Percentiles rank a stretch among this genome's conserved stretches.
Evolutionary conservation across 2,888 invertebrate genomes (phyloP).

Genomic region (Cepaea hortensis): DNA sequence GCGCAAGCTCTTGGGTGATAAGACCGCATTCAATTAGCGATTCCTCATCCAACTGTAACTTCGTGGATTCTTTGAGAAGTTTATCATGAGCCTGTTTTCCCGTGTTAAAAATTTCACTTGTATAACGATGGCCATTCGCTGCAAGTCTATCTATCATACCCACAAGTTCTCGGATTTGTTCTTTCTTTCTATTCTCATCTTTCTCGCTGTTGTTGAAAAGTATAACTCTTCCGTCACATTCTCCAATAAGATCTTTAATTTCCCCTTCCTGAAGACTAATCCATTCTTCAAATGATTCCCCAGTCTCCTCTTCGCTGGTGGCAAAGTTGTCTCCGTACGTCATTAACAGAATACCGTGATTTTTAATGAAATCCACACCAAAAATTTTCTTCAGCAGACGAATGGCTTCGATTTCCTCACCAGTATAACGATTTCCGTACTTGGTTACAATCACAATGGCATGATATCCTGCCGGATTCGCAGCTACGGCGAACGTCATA

Average conservation of each 20-base stretch:
- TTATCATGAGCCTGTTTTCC: neutral
- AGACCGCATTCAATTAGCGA: neutral
- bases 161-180: neutral
- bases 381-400: neutral
- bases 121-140: neutral
- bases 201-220: neutral
- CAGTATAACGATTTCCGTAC: neutral
- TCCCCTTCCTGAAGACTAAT: neutral
- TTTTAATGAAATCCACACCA: conserved; percentile 11
- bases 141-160: neutral
- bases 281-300: conserved; percentile 7
- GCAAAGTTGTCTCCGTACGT: conserved; percentile 2
- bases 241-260: neutral
- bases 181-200: neutral
- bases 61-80: neutral
- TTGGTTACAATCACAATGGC: neutral
- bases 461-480: conserved; percentile 1
- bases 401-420: neutral
- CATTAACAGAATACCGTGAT: conserved; percentile 2
- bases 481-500: neutral
- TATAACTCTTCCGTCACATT: neutral
- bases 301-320: neutral
- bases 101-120: neutral
- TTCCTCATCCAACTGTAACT: neutral
- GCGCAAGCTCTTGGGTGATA: neutral